Conservation (phyloP, 2,113 vertebrate species). For the Entomyzon cyanotis region DNA sequence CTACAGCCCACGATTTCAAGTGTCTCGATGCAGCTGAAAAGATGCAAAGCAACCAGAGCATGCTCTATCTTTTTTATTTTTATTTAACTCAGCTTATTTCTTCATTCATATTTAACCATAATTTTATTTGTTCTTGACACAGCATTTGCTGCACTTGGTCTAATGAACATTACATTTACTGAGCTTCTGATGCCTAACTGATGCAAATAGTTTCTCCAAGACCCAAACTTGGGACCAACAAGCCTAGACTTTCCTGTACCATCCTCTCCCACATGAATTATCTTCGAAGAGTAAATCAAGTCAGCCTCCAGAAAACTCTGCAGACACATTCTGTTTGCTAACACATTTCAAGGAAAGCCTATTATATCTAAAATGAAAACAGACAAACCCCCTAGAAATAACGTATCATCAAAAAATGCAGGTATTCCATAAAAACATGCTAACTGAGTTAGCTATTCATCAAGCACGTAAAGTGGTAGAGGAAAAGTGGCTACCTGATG, state of each 20-base stretch:
- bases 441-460: neutral
- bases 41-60: neutral
- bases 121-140: neutral
- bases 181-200: neutral
- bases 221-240: neutral
- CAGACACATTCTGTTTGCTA: neutral
- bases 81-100: neutral
- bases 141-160: neutral
- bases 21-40: neutral
- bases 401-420: neutral
- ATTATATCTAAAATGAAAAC: neutral
- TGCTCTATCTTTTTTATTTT: neutral
- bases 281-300: neutral
- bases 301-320: neutral
- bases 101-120: neutral
- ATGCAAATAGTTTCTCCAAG: neutral
- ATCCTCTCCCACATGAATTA: neutral
- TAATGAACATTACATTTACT: neutral
- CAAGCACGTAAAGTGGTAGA: neutral
- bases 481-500: neutral
- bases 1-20: neutral
- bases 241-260: neutral
- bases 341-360: neutral
- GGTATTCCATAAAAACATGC: neutral
- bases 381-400: neutral